Evolutionary conservation across 2,797 vertebrate genomes (phyloP).

Genomic region (Fundulus diaphanus): DNA sequence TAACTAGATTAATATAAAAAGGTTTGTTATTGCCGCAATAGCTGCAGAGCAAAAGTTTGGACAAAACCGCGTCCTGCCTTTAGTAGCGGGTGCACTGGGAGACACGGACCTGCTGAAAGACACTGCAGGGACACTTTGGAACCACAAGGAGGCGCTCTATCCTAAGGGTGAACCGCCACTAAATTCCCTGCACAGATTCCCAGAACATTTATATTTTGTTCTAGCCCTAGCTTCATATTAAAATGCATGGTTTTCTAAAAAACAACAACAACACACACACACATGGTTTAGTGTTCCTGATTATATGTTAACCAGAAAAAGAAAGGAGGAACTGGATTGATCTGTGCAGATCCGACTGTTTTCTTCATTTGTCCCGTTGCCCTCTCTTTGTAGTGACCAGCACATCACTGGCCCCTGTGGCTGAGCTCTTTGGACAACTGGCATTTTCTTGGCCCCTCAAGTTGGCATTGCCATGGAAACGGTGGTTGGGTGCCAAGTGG

Average conservation of each 20-base stretch:
- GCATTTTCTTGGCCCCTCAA: conserved; percentile 57
- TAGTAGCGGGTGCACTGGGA: conserved; percentile 18
- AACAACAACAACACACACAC: neutral
- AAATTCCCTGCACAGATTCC: conserved; percentile 1
- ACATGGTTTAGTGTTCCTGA: too few species aligned
- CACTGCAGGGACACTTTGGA: conserved; percentile 25
- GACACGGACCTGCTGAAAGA: neutral
- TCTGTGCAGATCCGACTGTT: conserved; percentile 11
- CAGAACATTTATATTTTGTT: neutral
- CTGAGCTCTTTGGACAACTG: conserved; percentile 59
- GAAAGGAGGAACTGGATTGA: neutral
- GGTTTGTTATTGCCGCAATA: too few species aligned
- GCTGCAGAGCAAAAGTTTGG: too few species aligned
- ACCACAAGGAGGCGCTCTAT: conserved; percentile 65
- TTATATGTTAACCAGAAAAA: neutral
- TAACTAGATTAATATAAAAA: conserved; percentile 1
- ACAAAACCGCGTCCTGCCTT: too few species aligned
- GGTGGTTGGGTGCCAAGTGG: conserved; percentile 56
- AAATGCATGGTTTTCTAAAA: neutral
- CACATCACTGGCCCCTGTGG: conserved; percentile 37
- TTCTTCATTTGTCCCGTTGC: conserved; percentile 14
- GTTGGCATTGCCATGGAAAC: conserved; percentile 76
- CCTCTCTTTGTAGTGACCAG: conserved; percentile 30
- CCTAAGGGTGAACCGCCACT: neutral
- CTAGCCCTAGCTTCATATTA: neutral